Base-by-base conservation (phyloP, 30 jellyfish, hydroid and myxozoan species). In the Turritopsis dohrnii region DNA sequence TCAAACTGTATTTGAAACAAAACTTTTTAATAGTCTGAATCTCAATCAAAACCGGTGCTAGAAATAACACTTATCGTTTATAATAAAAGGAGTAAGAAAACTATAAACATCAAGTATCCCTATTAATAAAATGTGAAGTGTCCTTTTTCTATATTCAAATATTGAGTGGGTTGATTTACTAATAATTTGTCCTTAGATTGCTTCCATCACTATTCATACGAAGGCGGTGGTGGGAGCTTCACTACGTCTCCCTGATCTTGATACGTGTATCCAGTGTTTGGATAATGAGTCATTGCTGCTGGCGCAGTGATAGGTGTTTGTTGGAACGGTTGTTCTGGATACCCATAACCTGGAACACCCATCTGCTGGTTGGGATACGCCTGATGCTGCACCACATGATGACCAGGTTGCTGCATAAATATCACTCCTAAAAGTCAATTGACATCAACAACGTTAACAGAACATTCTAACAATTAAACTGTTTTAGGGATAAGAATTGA, bases 321-420 rank as follows among this genome's bases (percentile, higher is more conserved):
- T 69, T n/a, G 31, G 17, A 69, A n/a, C 30, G 9, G 77, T 27
- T 69, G 77, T 69, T 69, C 22, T 69, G 77, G 77, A 69, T 69
- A 69, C 16, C 77, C 77, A 69, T 69, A 69, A 7, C 30, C 31
- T 8, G 16, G 77, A 69, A 27, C 77, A 9, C 16, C 77, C 77
- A 69, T 69, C 5, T 41, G 5, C 9, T 41, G 60, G 9, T 5
- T 41, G 5, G 60, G 60, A 41, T 41, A 41, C 9, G 60, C 13
- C 13, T 5, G 13, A 3, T 41, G 60, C 9, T 41, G 60, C 60
- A 69, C 30, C 16, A 69, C 22, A 7, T n/a, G 77, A 8, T 69
- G 30, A 1, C 16, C 31, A 7, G 77, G 77, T 7, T 9, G 77
- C 19, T 69, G 77, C 30, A n/a, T 21, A 60, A 60, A n/a, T 16